Evolutionary conservation across 1,140 invertebrate species (phyloP), one percentile per base, ranked within the genome.

Genomic region (Hylyphantes graminicola): DNA sequence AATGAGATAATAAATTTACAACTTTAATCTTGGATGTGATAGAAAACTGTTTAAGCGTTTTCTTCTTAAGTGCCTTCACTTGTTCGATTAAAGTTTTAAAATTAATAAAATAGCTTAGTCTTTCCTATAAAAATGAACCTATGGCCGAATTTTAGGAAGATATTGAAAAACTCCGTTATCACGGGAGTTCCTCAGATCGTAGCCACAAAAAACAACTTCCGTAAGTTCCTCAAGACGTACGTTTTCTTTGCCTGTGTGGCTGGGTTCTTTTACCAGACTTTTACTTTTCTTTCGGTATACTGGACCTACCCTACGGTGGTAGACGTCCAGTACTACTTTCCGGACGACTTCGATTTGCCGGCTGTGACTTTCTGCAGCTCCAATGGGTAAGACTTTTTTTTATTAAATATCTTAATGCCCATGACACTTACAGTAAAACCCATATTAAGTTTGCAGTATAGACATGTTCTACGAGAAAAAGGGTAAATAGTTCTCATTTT

Each of bases 241-340:
- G 85, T 86, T 13, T 78, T 86, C 35, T 11, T 63, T 21, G 35
- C 17, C 15, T 86, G 85, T 7, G 12, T 76, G 8, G 8, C 75
- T 51, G 85, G 85, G 9, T 82, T 86, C 48, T 68, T 81, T 13
- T 86, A 67, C 61, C 85, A 86, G n/a, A 81, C 78, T 0, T 68
- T 55, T 57, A 13, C 65, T 65, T 86, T 86, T 17, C 50, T 86
- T 8, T 11, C 5, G 0, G 63, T 86, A 5, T 86, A 86, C 48
- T 86, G 85, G 85, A 70, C 85, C 2, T 86, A 86, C 54, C 85
- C 85, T 17, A 86, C 85, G 2, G 67, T 86, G 3, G 85, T 82
- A 12, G 85, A 86, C 54, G 78, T 86, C 4, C 72, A 83, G 13
- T 75, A 72, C 13, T 53, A n/a, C 10, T 74, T 79, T 15, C 78